These are phyloP conservation scores for Linnaemya tessellans DNA, from an alignment of 2,888 invertebrate genomes.

Conservation along the genomic window DNA sequence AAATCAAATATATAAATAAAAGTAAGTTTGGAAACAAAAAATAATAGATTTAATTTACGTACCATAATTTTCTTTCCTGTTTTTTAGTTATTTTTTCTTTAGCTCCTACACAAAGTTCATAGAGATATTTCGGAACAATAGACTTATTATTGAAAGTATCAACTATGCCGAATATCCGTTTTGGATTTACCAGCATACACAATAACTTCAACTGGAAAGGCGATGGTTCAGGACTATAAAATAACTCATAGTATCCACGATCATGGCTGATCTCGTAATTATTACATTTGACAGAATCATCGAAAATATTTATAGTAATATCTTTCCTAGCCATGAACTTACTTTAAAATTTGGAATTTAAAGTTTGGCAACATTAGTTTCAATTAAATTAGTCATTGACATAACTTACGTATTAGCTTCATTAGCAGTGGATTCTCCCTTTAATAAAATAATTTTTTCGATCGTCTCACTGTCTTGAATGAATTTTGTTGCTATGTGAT, in stretches of 20 bases:
- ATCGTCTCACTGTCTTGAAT: not conserved
- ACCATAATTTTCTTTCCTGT: conserved; percentile 41
- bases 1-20: not conserved
- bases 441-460: conserved; percentile 44
- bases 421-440: not conserved
- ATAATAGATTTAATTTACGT: not conserved
- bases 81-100: conserved; percentile 44
- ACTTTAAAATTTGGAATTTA: conserved; percentile 7
- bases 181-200: conserved; percentile 68
- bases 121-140: conserved; percentile 69
- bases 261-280: not conserved
- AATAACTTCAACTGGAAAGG: conserved; percentile 69
- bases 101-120: conserved; percentile 58
- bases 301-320: conserved; percentile 38
- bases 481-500: not conserved
- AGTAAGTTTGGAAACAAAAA: not conserved
- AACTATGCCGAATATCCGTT: conserved; percentile 69
- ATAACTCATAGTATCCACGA: conserved; percentile 64
- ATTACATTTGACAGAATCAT: conserved; percentile 13
- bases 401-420: conserved; percentile 29
- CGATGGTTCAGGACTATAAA: conserved; percentile 70
- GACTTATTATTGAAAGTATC: conserved; percentile 65
- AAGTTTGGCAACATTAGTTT: not conserved
- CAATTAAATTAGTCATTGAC: not conserved
- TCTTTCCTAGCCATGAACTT: not conserved